Conservation (phyloP, 2,113 vertebrate genomes). For the Lipotes vexillifer region DNA sequence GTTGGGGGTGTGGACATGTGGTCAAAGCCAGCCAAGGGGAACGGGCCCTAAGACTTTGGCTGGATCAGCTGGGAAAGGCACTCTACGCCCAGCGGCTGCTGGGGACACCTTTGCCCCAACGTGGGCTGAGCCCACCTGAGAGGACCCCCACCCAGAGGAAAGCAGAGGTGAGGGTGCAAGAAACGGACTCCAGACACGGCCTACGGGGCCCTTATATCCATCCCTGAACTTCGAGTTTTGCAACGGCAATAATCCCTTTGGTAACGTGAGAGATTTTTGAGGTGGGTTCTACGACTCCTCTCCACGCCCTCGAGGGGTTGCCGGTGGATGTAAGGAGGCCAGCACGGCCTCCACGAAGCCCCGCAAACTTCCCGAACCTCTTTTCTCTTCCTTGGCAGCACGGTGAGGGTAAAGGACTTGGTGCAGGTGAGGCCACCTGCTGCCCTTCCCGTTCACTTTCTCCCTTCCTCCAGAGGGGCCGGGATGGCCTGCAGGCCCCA, state of each 20-base stretch:
- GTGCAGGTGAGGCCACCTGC: not conserved
- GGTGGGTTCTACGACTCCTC: not conserved
- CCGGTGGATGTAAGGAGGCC: not conserved
- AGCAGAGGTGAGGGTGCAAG: not conserved
- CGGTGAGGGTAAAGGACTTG: not conserved
- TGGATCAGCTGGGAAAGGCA: not conserved
- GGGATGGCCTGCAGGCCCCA: constrained; percentile 38
- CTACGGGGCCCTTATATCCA: no score
- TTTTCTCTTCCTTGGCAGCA: not conserved
- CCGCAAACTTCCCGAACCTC: not conserved
- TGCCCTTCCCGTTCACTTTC: not conserved
- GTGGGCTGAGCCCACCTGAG: not conserved
- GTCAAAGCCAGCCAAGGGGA: not conserved
- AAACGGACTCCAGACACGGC: not conserved
- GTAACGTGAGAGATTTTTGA: not conserved
- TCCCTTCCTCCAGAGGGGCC: not conserved
- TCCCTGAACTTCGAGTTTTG: not conserved
- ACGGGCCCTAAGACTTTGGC: not conserved
- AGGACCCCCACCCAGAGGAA: not conserved
- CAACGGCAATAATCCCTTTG: not conserved
- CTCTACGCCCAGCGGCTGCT: not conserved
- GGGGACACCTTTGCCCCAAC: no score
- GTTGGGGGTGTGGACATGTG: not conserved
- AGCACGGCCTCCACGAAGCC: not conserved
- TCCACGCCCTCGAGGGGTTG: not conserved